Evolutionary conservation across 2,888 invertebrate genomes (phyloP).

Genomic region (Rhamphomyia laevipes): DNA sequence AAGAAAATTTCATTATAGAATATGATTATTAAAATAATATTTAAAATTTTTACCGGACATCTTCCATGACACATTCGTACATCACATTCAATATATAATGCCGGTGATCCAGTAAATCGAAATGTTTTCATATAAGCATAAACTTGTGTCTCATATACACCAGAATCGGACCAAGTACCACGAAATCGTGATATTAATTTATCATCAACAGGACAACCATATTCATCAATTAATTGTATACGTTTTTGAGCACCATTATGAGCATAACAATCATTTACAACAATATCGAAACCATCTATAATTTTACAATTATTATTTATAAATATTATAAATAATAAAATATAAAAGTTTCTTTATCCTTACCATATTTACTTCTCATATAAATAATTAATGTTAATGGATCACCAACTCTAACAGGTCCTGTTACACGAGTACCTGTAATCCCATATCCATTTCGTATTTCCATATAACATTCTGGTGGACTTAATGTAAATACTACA

Average conservation of each 20-base stretch:
- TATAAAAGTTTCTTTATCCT: constrained; percentile 21
- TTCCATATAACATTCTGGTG: constrained; percentile 94
- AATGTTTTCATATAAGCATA: constrained; percentile 88
- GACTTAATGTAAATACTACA: constrained; percentile 82
- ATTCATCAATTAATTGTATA: constrained; percentile 85
- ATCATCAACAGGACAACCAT: constrained; percentile 87
- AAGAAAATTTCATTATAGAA: background rate
- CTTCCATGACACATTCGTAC: constrained; percentile 91
- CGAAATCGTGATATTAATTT: constrained; percentile 84
- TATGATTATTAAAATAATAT: background rate
- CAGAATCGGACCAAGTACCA: constrained; percentile 85
- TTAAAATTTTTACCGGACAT: constrained; percentile 62
- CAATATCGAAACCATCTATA: constrained; percentile 85
- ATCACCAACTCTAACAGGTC: constrained; percentile 85
- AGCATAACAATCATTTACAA: constrained; percentile 87
- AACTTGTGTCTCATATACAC: constrained; percentile 85
- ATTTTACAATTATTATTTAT: too few relatives aligned
- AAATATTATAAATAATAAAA: background rate
- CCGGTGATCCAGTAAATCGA: constrained; percentile 85
- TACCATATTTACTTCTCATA: constrained; percentile 90
- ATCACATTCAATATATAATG: constrained; percentile 88
- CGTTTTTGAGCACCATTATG: constrained; percentile 88
- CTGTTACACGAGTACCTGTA: constrained; percentile 70
- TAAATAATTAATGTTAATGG: constrained; percentile 85
- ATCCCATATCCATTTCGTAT: constrained; percentile 85